Evolutionary conservation across 2,113 vertebrate genomes (phyloP).

Genomic region (Phaethornis superciliosus): DNA sequence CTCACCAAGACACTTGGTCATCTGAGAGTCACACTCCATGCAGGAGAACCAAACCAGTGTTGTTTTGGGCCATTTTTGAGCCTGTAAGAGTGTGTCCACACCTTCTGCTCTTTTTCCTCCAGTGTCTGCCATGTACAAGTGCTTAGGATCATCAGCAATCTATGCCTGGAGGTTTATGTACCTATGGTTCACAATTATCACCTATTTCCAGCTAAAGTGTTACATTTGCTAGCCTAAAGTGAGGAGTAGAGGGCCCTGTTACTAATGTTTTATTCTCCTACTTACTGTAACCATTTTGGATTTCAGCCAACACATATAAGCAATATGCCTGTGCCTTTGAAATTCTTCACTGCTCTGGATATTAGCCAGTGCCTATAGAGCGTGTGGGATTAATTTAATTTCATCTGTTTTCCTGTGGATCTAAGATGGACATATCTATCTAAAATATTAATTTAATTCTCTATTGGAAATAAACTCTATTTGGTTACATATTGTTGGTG

Average conservation of each 20-base stretch:
- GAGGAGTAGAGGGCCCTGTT: constrained; percentile 36
- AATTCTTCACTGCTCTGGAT: constrained; percentile 59
- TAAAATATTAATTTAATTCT: constrained; percentile 41
- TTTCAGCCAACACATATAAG: constrained; percentile 56
- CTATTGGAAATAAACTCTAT: not conserved
- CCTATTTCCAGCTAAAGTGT: not conserved
- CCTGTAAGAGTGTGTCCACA: not conserved
- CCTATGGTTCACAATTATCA: not conserved
- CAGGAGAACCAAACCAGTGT: not conserved
- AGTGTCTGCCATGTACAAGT: not conserved
- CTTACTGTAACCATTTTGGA: constrained; percentile 63
- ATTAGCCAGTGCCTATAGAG: constrained; percentile 54
- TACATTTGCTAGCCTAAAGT: not conserved
- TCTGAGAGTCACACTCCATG: not conserved
- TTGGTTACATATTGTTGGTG: not conserved
- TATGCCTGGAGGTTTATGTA: not conserved
- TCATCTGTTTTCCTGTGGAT: constrained; percentile 41
- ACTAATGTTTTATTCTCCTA: constrained; percentile 52
- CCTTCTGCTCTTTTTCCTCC: not conserved
- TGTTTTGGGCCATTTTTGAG: not conserved
- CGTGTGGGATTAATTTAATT: constrained; percentile 61
- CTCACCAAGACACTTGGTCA: not conserved
- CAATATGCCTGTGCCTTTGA: constrained; percentile 41
- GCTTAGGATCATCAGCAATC: not conserved
- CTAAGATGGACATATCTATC: not conserved